These are phyloP conservation scores for Cepaea nemoralis DNA, from an alignment of 1,140 invertebrate species.

Conservation along the genomic window DNA sequence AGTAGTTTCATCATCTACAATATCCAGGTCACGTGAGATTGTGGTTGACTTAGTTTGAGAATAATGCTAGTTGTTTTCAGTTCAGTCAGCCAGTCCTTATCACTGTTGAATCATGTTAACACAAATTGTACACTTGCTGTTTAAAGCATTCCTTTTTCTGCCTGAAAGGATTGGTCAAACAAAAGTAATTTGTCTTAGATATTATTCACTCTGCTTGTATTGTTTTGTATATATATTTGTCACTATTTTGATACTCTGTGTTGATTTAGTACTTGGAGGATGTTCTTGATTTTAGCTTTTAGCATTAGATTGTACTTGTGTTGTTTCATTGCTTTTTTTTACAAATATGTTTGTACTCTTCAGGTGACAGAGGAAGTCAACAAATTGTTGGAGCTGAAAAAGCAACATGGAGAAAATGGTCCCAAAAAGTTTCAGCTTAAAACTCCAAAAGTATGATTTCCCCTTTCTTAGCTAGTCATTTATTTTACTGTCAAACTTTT, in stretches of 20 bases:
- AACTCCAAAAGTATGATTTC: slow-evolving; percentile 79
- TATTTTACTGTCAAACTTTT: not conserved
- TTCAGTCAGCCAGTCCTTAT: no score
- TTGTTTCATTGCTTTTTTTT: no score
- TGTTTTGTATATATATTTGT: no score
- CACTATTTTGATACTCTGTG: no score
- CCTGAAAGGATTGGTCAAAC: not conserved
- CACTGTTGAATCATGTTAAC: not conserved
- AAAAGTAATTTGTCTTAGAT: not conserved
- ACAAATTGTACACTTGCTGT: no score
- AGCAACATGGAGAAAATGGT: slow-evolving; percentile 75
- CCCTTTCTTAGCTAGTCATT: slow-evolving; percentile 20
- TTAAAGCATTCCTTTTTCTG: not conserved
- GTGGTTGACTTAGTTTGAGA: not conserved
- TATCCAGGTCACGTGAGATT: not conserved
- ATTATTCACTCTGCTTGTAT: no score
- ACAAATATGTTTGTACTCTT: slow-evolving; percentile 20
- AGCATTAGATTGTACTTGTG: no score
- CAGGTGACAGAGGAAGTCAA: slow-evolving; percentile 86
- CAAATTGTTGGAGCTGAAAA: slow-evolving; percentile 85
- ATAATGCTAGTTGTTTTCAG: no score
- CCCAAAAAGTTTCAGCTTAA: slow-evolving; percentile 87
- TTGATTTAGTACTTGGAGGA: no score
- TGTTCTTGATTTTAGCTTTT: no score
- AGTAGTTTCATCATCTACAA: slow-evolving; percentile 4